Conservation (phyloP, 2,113 vertebrate genomes). For the Peucedramus taeniatus region DNA sequence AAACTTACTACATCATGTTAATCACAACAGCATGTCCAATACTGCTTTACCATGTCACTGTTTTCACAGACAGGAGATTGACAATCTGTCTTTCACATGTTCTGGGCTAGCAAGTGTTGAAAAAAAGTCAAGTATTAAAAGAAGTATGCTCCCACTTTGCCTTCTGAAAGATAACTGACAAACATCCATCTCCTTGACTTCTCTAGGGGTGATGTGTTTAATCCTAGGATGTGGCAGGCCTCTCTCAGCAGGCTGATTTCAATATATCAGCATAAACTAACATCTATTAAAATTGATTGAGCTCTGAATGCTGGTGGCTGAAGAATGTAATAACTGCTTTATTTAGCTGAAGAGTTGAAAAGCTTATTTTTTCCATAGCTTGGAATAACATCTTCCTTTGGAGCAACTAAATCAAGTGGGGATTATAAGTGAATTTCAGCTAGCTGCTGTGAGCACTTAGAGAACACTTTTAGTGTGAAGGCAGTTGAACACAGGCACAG, state of each 20-base stretch:
- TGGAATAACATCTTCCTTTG: not conserved
- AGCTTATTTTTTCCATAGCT: not conserved
- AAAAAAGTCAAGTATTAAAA: not conserved
- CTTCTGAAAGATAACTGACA: not conserved
- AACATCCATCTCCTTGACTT: not conserved
- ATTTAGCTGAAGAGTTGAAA: not conserved
- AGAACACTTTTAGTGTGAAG: not conserved
- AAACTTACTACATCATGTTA: not conserved
- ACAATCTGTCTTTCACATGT: not conserved
- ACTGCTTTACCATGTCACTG: not conserved
- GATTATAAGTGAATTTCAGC: not conserved
- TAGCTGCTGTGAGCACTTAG: not conserved
- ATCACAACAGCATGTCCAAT: not conserved
- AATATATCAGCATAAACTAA: not conserved
- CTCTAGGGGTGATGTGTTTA: not conserved
- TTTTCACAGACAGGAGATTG: not conserved
- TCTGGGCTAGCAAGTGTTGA: not conserved
- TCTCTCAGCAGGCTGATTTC: not conserved
- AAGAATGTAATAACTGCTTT: not conserved
- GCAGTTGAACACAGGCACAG: rapidly evolving
- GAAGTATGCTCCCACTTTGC: not conserved
- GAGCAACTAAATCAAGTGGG: not conserved
- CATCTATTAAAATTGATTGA: not conserved
- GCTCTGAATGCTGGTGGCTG: not conserved
- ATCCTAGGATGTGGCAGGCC: not conserved